These are phyloP conservation scores for Torymus texanus DNA, from an alignment of 2,888 invertebrate genomes.

Conservation along the genomic window DNA sequence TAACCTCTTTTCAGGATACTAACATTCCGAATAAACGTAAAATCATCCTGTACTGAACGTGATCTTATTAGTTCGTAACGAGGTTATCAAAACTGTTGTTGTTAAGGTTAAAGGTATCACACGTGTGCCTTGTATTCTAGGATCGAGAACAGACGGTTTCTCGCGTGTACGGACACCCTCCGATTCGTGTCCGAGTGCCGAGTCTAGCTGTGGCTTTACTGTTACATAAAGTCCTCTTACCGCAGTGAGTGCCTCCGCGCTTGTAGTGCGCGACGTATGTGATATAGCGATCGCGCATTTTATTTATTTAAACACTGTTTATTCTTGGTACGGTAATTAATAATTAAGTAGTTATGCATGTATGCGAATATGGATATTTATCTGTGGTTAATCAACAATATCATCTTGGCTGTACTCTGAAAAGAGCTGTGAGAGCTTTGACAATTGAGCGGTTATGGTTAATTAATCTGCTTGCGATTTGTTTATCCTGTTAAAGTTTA, in stretches of 20 bases:
- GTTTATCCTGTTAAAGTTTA: slow-evolving; percentile 69
- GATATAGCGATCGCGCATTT: slow-evolving; percentile 58
- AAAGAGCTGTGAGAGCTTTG: slow-evolving; percentile 43
- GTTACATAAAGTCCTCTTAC: slow-evolving; percentile 49
- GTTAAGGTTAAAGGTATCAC: no score
- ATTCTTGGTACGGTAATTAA: slow-evolving; percentile 66
- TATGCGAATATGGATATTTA: slow-evolving; percentile 60
- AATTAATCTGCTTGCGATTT: slow-evolving; percentile 41
- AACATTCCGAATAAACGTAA: no score
- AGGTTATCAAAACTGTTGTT: no score
- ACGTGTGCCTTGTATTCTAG: background rate
- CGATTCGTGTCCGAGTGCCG: slow-evolving; percentile 73
- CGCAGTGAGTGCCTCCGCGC: slow-evolving; percentile 75
- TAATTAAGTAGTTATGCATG: slow-evolving; percentile 67
- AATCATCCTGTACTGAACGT: no score
- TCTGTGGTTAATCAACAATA: slow-evolving; percentile 56
- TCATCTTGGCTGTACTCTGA: slow-evolving; percentile 48
- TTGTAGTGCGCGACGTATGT: slow-evolving; percentile 61
- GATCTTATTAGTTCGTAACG: no score
- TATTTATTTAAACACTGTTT: slow-evolving; percentile 58
- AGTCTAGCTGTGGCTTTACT: slow-evolving; percentile 62
- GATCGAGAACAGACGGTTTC: slow-evolving; percentile 32
- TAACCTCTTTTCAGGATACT: no score
- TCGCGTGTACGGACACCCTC: slow-evolving; percentile 67
- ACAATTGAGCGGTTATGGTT: slow-evolving; percentile 59